Percentiles rank a stretch among this genome's conserved stretches.
phyloP scores from a whole-genome alignment of 2,888 invertebrate genomes.

The Hypomecis punctinalis region DNA sequence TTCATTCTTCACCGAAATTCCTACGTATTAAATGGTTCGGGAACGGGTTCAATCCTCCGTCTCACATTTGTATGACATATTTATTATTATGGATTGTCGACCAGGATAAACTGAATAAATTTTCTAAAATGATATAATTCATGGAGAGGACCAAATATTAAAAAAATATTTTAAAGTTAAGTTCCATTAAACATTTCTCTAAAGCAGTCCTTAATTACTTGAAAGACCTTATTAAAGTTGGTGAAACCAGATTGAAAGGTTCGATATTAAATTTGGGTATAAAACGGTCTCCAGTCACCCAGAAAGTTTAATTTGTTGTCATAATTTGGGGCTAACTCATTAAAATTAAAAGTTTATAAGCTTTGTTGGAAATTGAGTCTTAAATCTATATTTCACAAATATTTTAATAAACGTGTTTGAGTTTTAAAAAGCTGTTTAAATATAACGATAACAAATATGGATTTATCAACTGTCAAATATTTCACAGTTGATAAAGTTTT shows the following conservation, averaged over 20 bases:
- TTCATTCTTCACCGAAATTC: too few relatives aligned
- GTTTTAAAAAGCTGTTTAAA: too few relatives aligned
- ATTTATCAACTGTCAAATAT: too few relatives aligned
- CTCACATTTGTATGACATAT: too few relatives aligned
- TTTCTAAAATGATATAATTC: too few relatives aligned
- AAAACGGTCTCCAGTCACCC: constrained; percentile 34
- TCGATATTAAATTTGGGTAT: constrained; percentile 38
- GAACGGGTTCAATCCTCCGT: too few relatives aligned
- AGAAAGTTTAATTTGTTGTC: constrained; percentile 39
- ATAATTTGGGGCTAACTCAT: constrained; percentile 30
- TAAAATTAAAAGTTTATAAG: constrained; percentile 27
- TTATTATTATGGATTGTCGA: too few relatives aligned
- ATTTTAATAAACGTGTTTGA: neutral
- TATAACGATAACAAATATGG: too few relatives aligned
- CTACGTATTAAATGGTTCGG: too few relatives aligned
- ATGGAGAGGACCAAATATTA: neutral
- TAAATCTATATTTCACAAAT: neutral
- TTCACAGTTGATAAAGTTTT: too few relatives aligned
- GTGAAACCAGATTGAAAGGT: constrained; percentile 32
- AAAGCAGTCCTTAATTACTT: constrained; percentile 27
- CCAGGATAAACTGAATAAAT: too few relatives aligned
- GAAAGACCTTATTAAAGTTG: constrained; percentile 29
- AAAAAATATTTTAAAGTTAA: neutral
- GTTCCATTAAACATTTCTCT: constrained; percentile 9
- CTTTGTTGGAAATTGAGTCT: constrained; percentile 8